Evolutionary conservation across 2,113 vertebrate genomes (phyloP), one percentile per base, ranked within the genome.

Genomic region (Nothocercus julius): DNA sequence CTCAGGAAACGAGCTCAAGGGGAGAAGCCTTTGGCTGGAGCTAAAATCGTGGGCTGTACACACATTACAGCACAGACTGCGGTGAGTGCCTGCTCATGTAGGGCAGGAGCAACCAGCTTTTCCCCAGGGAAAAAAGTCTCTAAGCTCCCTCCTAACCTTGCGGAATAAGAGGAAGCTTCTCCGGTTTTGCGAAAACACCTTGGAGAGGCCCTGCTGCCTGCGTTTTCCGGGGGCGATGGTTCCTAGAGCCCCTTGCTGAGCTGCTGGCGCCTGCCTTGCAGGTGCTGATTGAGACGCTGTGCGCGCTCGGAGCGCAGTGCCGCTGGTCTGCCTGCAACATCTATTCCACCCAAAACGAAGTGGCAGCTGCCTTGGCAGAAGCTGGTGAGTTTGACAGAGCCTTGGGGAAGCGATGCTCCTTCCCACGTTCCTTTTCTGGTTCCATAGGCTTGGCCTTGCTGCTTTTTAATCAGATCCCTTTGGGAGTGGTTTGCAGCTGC

Each of bases 301-400:
- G 99, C 27, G 99, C 99, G 20, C 97, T 99, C 77, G 99, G 99
- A 8, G 99, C 99, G 2, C 99, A 99, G 98, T 99, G 99, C 94
- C 99, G 99, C 96, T 99, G 99, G 99, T 99, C 99, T 32, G 99
- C 99, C 62, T 99, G 99, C 66, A 99, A 99, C 97, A 99, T 99
- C 97, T 99, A 99, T 92, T 99, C 99, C 90, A 99, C 99, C 75
- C 99, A 99, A 97, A 99, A 99, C 13, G 99, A 99, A 78, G 99
- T 99, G 96, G 99, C 99, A 1, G 99, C 99, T 40, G 99, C 99
- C 47, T 93, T 99, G 62, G 99, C 99, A 30, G 99, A 99, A 94
- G 98, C 98, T 11, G 99, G 99, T 99, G 85, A 98, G 97, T 91
- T 32, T 2, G 2, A 38, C 56, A 1, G 9, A 47, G 58, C 27